Evolutionary conservation across 2,113 vertebrate genomes (phyloP), one percentile per base, ranked within the genome.

Genomic region (Laticauda laticaudata): DNA sequence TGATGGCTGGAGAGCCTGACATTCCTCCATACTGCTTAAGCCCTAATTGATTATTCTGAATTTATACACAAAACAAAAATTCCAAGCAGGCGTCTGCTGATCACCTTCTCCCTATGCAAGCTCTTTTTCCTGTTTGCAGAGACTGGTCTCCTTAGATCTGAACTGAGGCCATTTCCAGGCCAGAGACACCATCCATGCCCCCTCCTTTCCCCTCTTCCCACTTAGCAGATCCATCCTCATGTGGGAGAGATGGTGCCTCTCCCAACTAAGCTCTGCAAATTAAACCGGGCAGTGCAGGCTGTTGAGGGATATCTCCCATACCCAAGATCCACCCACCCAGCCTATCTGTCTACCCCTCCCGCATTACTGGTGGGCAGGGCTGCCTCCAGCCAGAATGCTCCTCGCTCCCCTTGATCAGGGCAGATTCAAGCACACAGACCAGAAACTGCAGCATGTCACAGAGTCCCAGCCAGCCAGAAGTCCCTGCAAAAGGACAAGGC

Each of bases 311-410:
- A 93, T 93, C 92, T 93, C 55, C 59, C 59, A 90, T 90, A 64
- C 45, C 88, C 88, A 90, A 86, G 92, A 87, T 89, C 88, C 89
- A 93, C 88, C 92, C 89, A 43, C n/a, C 91, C 86, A 75, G 69
- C 87, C 88, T 89, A 55, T 89, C 91, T 88, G 43, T 45, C 92
- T 75, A 90, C 92, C 69, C 88, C 92, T 92, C 92, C 89, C 29
- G 55, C 92, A 86, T 87, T 89, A 93, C 75, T 90, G 92, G 92
- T 93, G 92, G 92, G 92, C 92, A 90, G 92, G 89, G 92, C 92
- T 90, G 92, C 75, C 89, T 90, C 55, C 89, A 90, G 92, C 92
- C 92, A 51, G 87, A 56, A 43, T 39, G 7, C 20, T 56, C 51
- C 34, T 87, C 45, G 3, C 75, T 93, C 43, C 56, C 56, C 92